phyloP scores from a whole-genome alignment of 1,140 invertebrate species.

The Babylonia areolata region DNA sequence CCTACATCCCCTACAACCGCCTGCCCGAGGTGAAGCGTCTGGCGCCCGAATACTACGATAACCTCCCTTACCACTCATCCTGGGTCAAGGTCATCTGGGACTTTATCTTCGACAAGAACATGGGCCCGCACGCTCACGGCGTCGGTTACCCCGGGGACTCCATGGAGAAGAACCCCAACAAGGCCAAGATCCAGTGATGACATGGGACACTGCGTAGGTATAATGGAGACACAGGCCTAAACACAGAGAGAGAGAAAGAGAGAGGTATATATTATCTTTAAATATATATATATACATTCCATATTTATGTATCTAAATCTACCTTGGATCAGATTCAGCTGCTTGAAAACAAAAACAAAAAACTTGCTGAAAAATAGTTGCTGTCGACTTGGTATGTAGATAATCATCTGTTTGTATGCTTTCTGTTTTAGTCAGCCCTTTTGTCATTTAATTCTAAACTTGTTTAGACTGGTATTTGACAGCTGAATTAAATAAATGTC shows the following conservation, averaged over 20 bases:
- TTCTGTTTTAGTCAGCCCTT: too few relatives aligned
- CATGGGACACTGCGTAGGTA: background rate
- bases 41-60: conserved; percentile 95
- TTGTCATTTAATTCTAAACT: too few relatives aligned
- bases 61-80: conserved; percentile 93
- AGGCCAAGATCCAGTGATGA: conserved; percentile 33
- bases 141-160: conserved; percentile 54
- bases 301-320: background rate
- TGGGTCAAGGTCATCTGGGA: conserved; percentile 83
- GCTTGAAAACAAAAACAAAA: too few relatives aligned
- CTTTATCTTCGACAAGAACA: conserved; percentile 69
- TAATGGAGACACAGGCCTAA: background rate
- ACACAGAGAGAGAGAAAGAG: background rate
- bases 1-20: conserved; percentile 70
- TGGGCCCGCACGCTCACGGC: conserved; percentile 69
- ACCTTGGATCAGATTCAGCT: background rate
- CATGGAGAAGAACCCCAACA: conserved; percentile 33
- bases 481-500: too few relatives aligned
- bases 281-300: too few relatives aligned
- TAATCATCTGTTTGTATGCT: too few relatives aligned
- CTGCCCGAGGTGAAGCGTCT: conserved; percentile 82
- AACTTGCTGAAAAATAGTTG: background rate
- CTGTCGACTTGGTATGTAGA: too few relatives aligned
- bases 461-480: too few relatives aligned
- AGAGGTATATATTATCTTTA: background rate